phyloP scores from a whole-genome alignment of 2,113 vertebrate species.

The Myocastor coypus region DNA sequence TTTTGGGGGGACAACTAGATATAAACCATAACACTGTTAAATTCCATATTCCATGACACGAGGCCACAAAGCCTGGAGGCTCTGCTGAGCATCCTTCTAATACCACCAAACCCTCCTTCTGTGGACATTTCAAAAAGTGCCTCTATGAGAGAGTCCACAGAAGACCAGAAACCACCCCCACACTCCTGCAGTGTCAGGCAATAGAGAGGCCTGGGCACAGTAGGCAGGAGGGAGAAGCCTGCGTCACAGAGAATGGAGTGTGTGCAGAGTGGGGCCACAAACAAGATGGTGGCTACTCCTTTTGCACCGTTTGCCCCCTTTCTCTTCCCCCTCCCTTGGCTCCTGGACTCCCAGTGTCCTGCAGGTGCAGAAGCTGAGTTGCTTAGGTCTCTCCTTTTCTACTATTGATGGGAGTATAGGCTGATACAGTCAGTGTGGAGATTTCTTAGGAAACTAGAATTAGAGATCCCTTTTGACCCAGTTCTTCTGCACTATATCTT shows the following conservation, averaged over 20 bases:
- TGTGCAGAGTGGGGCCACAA: constrained; percentile 82
- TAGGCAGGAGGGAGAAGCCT: constrained; percentile 77
- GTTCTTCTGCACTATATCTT: too few relatives aligned
- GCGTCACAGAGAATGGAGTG: constrained; percentile 78
- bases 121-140: constrained; percentile 91
- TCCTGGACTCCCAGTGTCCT: not conserved
- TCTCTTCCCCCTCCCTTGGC: constrained; percentile 63
- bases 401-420: too few relatives aligned
- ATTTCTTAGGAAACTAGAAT: too few relatives aligned
- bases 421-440: too few relatives aligned
- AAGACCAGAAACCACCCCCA: constrained; percentile 66
- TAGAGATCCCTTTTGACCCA: too few relatives aligned
- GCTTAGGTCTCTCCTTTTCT: constrained; percentile 57
- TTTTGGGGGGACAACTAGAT: too few relatives aligned
- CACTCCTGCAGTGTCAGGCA: constrained; percentile 66
- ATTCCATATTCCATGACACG: constrained; percentile 98
- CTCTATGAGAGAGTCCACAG: constrained; percentile 30
- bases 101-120: constrained; percentile 92
- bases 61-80: constrained; percentile 98
- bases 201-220: constrained; percentile 63
- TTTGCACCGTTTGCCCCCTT: constrained; percentile 65
- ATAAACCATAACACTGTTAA: constrained; percentile 97
- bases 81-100: constrained; percentile 95
- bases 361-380: constrained; percentile 62
- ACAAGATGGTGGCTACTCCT: constrained; percentile 87